phyloP scores from a whole-genome alignment of 2,888 invertebrate genomes.

The Xestoiulus laeticollis region DNA sequence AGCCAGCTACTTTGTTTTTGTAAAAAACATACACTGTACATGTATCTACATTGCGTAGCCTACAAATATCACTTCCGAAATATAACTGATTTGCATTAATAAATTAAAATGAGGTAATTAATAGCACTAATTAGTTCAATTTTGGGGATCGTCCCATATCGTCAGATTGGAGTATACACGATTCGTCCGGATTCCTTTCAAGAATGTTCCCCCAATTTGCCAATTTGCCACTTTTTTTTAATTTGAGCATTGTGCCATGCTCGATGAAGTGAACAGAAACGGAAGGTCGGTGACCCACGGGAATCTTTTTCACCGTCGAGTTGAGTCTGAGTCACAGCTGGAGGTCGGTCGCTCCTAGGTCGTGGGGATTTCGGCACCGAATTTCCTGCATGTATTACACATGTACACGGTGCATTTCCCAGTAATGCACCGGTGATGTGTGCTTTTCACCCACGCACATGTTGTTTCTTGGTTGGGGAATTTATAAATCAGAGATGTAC shows the following conservation, averaged over 20 bases:
- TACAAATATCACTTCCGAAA: no score
- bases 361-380: background rate
- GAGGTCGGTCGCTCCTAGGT: conserved; percentile 26
- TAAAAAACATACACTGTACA: no score
- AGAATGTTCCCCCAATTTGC: background rate
- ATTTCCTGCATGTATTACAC: background rate
- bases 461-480: background rate
- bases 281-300: background rate
- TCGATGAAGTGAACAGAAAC: background rate
- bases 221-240: conserved; percentile 12
- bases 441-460: background rate
- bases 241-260: background rate
- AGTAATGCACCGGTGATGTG: background rate
- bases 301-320: background rate
- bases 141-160: background rate
- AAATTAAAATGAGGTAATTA: background rate
- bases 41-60: no score
- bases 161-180: background rate
- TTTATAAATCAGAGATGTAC: no score
- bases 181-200: background rate
- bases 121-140: background rate
- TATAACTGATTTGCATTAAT: no score
- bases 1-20: no score
- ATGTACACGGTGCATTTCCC: no score
- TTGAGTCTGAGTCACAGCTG: background rate